Percentiles rank a stretch among this genome's conserved stretches.
phyloP scores from a whole-genome alignment of 2,888 invertebrate species.

The Ischnura elegans region DNA sequence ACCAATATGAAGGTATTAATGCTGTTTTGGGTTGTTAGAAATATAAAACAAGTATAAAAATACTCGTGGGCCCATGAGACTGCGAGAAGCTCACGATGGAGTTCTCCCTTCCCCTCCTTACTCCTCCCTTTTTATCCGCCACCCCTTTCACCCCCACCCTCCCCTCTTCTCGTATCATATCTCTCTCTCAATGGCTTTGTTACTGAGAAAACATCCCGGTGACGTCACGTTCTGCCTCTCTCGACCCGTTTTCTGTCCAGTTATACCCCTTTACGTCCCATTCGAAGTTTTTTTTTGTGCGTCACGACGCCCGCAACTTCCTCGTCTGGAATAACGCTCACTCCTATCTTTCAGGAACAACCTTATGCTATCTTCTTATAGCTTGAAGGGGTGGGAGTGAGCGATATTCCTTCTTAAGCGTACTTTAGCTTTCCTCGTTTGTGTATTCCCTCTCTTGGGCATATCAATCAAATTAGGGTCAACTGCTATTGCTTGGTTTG shows the following conservation, averaged over 20 bases:
- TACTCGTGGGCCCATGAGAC: not conserved
- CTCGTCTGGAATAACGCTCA: not conserved
- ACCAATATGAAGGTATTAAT: too few relatives aligned
- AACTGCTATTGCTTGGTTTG: too few relatives aligned
- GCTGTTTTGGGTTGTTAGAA: too few relatives aligned
- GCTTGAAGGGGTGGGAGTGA: too few relatives aligned
- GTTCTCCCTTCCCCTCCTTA: not conserved
- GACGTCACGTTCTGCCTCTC: not conserved
- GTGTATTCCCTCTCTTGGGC: too few relatives aligned
- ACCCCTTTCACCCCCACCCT: not conserved
- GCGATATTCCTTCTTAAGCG: too few relatives aligned
- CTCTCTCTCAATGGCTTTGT: constrained; percentile 50
- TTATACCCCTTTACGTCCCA: not conserved
- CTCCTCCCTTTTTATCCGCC: not conserved
- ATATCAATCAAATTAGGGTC: too few relatives aligned
- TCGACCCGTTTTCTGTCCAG: not conserved
- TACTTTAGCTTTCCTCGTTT: too few relatives aligned
- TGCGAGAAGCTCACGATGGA: not conserved
- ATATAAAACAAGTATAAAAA: not conserved
- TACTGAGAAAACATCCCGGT: constrained; percentile 22
- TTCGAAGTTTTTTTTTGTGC: not conserved
- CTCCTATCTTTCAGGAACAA: not conserved
- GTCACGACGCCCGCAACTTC: not conserved
- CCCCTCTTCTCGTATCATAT: not conserved
- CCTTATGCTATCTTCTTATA: not conserved